Base-by-base conservation (phyloP, 2,797 vertebrate genomes). In the Spea hammondii region DNA sequence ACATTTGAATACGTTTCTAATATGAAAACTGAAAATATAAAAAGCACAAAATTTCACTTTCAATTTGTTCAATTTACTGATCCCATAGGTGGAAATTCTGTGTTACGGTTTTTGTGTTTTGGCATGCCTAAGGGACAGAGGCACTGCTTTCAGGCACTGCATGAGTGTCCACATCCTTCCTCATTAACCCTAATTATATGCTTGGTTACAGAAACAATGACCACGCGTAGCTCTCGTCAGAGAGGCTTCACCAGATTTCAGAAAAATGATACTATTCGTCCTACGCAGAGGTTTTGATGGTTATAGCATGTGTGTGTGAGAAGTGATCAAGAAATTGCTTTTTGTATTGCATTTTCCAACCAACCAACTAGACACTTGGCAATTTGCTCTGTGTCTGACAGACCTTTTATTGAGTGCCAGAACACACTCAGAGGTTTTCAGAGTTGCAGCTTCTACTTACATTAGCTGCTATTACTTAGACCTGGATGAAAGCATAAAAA, bases 201-300 rank as follows among this genome's bases (percentile, higher is more conserved):
- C 12, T 12, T 11, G 60, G 45, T 80, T 80, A 80, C 79, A 65
- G 79, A 80, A 80, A 80, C 65, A 65, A 48, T 81, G 79, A 81
- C 74, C 79, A 76, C 73, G 51, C 44, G 69, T 10, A 53, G 74
- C 17, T 59, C 10, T 50, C 17, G 47, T 57, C 6, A 72, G 62
- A 5, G 54, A 65, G 17, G 49, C 8, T 14, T 72, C 45, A 62
- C 68, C 69, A 66, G 51, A 72, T 77, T 77, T 76, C 74, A 60
- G 69, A 76, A 81, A 81, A 81, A 46, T 77, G 74, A 81, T 76
- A 81, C 79, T 72, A 32, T 10, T 7, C 74, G 13, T 68, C 74
- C 79, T 76, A 77, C 74, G 14, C 69, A 81, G 79, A 77, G 79
- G 74, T 76, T 77, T 81, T 12, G 8, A 51, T 72, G 79, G 79